Conservation (phyloP, 1,140 invertebrate genomes). For the Nomia melanderi region DNA sequence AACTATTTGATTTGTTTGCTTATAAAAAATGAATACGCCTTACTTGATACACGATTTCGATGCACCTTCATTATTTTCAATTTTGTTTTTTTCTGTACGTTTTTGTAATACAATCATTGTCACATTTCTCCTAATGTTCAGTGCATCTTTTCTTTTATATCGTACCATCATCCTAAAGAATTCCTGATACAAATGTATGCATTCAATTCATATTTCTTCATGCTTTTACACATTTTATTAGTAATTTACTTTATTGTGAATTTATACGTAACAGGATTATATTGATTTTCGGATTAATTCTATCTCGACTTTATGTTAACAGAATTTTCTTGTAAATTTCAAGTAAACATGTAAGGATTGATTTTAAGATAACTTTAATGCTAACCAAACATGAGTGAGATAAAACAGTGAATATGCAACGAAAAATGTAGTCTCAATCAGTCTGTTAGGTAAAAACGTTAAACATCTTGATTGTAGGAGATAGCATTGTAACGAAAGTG, state of each 20-base stretch:
- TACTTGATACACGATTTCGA: not conserved
- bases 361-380: conserved; percentile 43
- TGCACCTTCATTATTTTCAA: not conserved
- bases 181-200: conserved; percentile 10
- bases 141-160: conserved; percentile 34
- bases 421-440: conserved; percentile 75
- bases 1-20: not conserved
- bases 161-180: not conserved
- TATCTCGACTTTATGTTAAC: conserved; percentile 40
- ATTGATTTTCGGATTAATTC: conserved; percentile 53
- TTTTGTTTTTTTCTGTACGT: conserved; percentile 41
- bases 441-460: conserved; percentile 64
- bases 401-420: conserved; percentile 75
- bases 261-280: conserved; percentile 31
- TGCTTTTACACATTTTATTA: conserved; percentile 42
- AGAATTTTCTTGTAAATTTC: conserved; percentile 35
- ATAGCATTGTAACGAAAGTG: conserved; percentile 51
- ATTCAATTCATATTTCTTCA: conserved; percentile 28
- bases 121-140: conserved; percentile 10
- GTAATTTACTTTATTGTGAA: conserved; percentile 18
- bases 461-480: conserved; percentile 36
- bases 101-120: conserved; percentile 43
- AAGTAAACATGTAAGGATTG: conserved; percentile 46
- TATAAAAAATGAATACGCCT: not conserved
- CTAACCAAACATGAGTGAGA: conserved; percentile 73